Base-by-base conservation (phyloP, 2,888 invertebrate species). In the Dicroscelio sp. region DNA sequence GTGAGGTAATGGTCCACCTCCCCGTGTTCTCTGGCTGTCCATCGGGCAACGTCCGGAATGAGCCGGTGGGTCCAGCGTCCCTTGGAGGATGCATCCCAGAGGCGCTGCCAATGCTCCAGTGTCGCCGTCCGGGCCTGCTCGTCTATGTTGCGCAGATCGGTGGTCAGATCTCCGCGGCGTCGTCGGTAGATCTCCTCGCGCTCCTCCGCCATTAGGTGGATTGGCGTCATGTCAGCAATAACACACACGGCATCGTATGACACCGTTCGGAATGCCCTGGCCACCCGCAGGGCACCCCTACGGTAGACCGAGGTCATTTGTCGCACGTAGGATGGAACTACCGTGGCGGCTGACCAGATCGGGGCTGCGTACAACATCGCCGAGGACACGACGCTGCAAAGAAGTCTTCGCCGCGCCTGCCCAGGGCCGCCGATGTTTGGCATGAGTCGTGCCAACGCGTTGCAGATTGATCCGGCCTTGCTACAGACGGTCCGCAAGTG, bases 211-310 rank as follows among this genome's bases (percentile, higher is more conserved):
- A 38, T 38, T 8, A 38, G 43, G 14, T 17, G 63, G 23, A 27
- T 27, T 5, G n/a, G 25, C 6, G 14, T 38, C 43, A 38, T 38
- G 14, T 14, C 43, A 38, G 14, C 43, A 38, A 38, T 38, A 14
- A 38, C 43, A 38, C 43, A 38, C 43, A 38, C 43, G 43, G 85
- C 88, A 25, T 87, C 83, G 10, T 85, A 75, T 0, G 90, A 86
- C 17, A 90, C 88, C 14, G 92, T 90, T 31, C 55, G 33, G 27
- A 52, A 80, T 0, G 80, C 86, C 6, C 78, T 17, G 1, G 60
- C 60, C 2, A 78, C 58, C 10, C 60, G 60, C 38, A 86, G 65
- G n/a, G 69, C 89, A 33, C 82, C 86, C 38, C 92, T 90, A 25
- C 88, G 83, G 27, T 87, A 85, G 20, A 63, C 76, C 3, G 80